Evolutionary conservation across 2,113 vertebrate genomes (phyloP).

Genomic region (Melanerpes aurifrons): DNA sequence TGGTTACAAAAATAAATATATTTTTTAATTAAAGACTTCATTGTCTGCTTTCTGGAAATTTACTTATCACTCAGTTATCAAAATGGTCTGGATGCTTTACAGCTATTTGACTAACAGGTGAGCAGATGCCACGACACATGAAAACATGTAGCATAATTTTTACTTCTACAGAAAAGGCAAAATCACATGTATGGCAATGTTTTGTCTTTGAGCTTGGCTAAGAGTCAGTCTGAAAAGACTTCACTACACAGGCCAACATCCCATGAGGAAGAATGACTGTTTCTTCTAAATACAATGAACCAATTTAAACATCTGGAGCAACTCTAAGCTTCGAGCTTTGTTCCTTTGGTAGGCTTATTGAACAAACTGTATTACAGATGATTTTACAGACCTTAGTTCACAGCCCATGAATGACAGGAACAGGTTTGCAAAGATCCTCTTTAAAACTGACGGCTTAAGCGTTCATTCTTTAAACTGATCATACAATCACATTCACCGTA

Average conservation of each 20-base stretch:
- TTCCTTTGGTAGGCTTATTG: background rate
- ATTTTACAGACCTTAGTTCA: background rate
- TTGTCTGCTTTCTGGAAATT: background rate
- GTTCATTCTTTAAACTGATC: background rate
- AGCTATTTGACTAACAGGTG: background rate
- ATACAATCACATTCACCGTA: background rate
- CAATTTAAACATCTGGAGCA: background rate
- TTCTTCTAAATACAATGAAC: background rate
- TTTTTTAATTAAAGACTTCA: background rate
- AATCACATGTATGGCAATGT: background rate
- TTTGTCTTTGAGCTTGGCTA: background rate
- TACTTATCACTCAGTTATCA: background rate
- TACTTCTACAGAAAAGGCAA: background rate
- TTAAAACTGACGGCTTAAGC: fast-evolving
- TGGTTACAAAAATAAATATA: background rate
- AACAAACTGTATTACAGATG: background rate
- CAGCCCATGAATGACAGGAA: background rate
- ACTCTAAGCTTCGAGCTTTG: background rate
- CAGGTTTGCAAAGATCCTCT: background rate
- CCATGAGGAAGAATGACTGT: background rate
- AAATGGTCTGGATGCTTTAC: background rate
- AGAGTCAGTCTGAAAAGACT: background rate
- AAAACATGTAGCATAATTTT: background rate
- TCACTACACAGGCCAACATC: background rate
- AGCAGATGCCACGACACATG: background rate